These are phyloP conservation scores for Drosophila pachea DNA, from an alignment of 1,140 invertebrate species.

Conservation along the genomic window DNA sequence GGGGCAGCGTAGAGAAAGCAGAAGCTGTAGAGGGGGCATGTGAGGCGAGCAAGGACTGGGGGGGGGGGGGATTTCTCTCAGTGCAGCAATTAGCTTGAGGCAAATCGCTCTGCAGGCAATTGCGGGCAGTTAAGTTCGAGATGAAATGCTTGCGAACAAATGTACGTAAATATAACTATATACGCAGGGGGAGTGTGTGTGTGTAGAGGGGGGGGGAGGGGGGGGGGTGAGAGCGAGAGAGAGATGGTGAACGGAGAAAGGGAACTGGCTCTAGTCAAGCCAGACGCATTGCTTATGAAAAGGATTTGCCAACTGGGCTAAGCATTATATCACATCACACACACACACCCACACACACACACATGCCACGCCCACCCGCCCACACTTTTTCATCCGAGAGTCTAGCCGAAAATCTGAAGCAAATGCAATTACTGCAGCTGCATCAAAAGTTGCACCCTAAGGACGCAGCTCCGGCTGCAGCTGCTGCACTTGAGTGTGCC, in stretches of 20 bases:
- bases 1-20: too few species aligned
- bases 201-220: neutral
- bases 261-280: neutral
- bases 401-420: constrained; percentile 44
- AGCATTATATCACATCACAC: constrained; percentile 44
- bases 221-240: neutral
- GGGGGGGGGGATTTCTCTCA: too few species aligned
- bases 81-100: constrained; percentile 12
- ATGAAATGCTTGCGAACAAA: neutral
- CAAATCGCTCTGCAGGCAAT: constrained; percentile 1
- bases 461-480: constrained; percentile 30
- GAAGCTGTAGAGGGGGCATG: too few species aligned
- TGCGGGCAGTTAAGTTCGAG: constrained; percentile 1
- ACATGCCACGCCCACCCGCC: neutral
- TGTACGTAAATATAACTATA: neutral
- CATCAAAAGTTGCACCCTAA: constrained; percentile 36
- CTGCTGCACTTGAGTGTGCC: constrained; percentile 49
- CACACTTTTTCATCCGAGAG: constrained; percentile 26
- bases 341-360: constrained; percentile 10
- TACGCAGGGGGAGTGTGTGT: neutral
- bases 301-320: constrained; percentile 48
- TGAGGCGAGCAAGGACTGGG: too few species aligned
- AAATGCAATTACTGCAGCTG: constrained; percentile 67
- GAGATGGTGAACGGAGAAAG: neutral
- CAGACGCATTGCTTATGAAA: constrained; percentile 34